Evolutionary conservation across 2,797 vertebrate genomes (phyloP), one percentile per base, ranked within the genome.

Genomic region (Pseudopleuronectes americanus): DNA sequence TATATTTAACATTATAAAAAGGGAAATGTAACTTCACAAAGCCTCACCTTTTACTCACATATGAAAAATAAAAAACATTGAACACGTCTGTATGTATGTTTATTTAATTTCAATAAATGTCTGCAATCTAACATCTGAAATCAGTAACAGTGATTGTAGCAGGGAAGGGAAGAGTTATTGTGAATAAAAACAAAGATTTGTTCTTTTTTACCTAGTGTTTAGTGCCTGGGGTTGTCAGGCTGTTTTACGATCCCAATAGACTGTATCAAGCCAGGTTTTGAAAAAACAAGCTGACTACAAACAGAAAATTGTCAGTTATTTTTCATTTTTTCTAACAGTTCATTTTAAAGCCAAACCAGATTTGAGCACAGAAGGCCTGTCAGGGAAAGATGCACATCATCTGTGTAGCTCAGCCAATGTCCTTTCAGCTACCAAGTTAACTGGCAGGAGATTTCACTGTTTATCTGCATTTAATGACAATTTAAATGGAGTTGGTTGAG

Each of bases 401-500:
- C 36, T 38, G 67, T 55, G 38, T 10, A 2, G 52, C 58, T 69
- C 57, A 45, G 56, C 57, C 71, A 58, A 55, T 23, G n/a, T 19
- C 36, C 68, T 57, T 28, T 61, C 14, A 61, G 60, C 64, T 60
- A 53, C 12, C 51, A n/a, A 10, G 43, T 56, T 65, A n/a, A 17
- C 71, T 56, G 64, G 60, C 62, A 51, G 54, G 23, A 38, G 17
- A 23, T 24, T 36, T 61, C 0, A 1, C 17, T 54, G 13, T 69
- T 72, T 57, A 61, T 78, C 58, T 70, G 67, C 72, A 71, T 41
- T 26, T 23, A 26, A 23, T 12, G 45, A 43, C 38, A 38, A 57
- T 70, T 71, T 59, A 66, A 75, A 75, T 12, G 22, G 57, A 72
- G 61, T 43, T 52, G 55, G 6, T 24, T 64, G 26, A 45, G 13